Conservation (phyloP, 1,140 invertebrate species). For the Cataglyphis hispanica region DNA sequence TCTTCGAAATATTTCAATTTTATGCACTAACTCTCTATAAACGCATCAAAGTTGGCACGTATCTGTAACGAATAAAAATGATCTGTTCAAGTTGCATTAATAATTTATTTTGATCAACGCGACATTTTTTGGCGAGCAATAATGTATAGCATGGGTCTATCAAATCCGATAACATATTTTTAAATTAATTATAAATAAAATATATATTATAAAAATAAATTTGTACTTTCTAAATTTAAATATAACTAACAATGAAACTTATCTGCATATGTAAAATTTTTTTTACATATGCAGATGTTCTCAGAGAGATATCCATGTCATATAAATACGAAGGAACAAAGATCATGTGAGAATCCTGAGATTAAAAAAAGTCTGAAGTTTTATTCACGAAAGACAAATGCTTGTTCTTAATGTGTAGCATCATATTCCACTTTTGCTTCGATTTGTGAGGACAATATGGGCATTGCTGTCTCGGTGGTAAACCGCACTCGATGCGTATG, state of each 20-base stretch:
- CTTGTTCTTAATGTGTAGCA: neutral
- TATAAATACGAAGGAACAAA: neutral
- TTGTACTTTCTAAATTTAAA: neutral
- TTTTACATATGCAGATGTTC: neutral
- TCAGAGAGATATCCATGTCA: neutral
- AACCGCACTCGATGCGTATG: neutral
- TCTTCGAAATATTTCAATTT: neutral
- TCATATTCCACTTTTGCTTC: neutral
- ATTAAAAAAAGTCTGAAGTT: neutral
- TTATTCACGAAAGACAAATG: neutral
- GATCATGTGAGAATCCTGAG: neutral
- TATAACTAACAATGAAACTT: conserved; percentile 4
- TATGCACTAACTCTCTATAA: neutral
- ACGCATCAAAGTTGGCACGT: neutral
- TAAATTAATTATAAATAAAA: conserved; percentile 3
- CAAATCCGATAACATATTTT: neutral
- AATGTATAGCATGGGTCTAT: neutral
- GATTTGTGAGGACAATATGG: neutral
- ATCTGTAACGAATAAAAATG: conserved; percentile 3
- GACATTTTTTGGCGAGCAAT: neutral
- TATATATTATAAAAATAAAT: neutral
- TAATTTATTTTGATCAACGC: conserved; percentile 41
- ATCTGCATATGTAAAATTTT: neutral
- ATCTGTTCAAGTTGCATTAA: neutral
- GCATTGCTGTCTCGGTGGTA: neutral